Base-by-base conservation (phyloP, 2,888 invertebrate species). In the Gastracanthus pulcherrimus region DNA sequence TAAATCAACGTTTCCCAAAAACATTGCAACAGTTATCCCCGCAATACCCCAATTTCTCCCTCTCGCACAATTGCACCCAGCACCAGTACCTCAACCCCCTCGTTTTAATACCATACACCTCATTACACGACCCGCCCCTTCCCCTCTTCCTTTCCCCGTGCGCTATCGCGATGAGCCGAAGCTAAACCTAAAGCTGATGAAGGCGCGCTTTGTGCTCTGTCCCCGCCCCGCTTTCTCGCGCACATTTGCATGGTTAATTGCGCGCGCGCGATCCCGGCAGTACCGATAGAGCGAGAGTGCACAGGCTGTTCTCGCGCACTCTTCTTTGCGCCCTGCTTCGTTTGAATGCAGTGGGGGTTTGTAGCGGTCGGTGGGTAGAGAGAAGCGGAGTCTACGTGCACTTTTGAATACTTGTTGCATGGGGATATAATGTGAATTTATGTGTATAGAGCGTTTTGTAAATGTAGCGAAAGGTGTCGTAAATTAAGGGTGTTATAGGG, bases 161-260 rank as follows among this genome's bases (percentile, higher is more conserved):
- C 29, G 41, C 36, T 41, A 76, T 76, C 76, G 67, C 76, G 76
- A 76, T 76, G 51, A 9, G 51, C 76, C n/a, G n/a, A n/a, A n/a
- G n/a, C n/a, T n/a, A n/a, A n/a, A n/a, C n/a, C n/a, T n/a, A n/a
- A n/a, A n/a, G n/a, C n/a, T n/a, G n/a, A 76, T 69, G 58, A 60
- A 60, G 31, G 60, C 36, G 45, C 60, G 31, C 69, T 55, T 55
- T 55, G 45, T 55, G 31, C 69, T 55, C 26, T 55, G 80, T 81
- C 81, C 81, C 79, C 76, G 62, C 38, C 76, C 60, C 75, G 80
- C 19, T 7, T 19, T 19, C 19, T 16, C 48, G 81, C 26, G 84
- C 85, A 83, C 86, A 87, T 88, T 88, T 87, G 86, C 85, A 86
- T 87, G 84, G 82, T 85, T 88, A 88, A 88, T 89, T 88, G 80